Base-by-base conservation (phyloP, 2,113 vertebrate species). In the Serilophus lunatus region DNA sequence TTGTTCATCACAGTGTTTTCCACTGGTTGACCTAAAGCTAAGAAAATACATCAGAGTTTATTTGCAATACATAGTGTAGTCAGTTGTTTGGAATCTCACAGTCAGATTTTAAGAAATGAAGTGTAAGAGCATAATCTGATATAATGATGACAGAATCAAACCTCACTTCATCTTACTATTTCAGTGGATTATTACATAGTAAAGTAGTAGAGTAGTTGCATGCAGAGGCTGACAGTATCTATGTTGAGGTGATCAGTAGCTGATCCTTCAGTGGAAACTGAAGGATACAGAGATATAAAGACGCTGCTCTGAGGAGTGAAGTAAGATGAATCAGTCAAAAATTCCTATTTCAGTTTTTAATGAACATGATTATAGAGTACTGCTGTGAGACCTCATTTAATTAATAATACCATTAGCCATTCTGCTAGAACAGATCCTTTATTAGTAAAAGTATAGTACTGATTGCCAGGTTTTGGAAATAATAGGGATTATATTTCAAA, bases 401-500 rank as follows among this genome's bases (percentile, higher is more conserved):
- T 91, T 92, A 93, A 53, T 89, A 95, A 77, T 65, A 29, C 36
- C 59, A 40, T 53, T 57, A 89, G 35, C 75, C 59, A 69, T 81
- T 89, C 60, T 85, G 40, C n/a, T 88, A 69, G 25, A 90, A 80
- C 38, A 68, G 57, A 84, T 40, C 53, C 92, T 92, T 70, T n/a
- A 24, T 92, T 81, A 81, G 64, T 79, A 75, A 49, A 81, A 90
- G 9, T 81, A 56, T 45, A 76, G 54, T 77, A 56, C 42, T 44
- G 22, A 63, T 92, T 9, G 3, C 33, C 50, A 86, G 72, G 81
- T 64, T 93, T 92, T 90, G 54, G 56, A 86, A 96, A 86, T 86
- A 95, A 68, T 61, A 86, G 12, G 12, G 79, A 33, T 93, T 93
- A 76, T 83, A 88, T 95, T 94, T 96, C 76, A 92, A 90, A 86